Evolutionary conservation across 2,888 invertebrate genomes (phyloP).

Genomic region (Alcis repandata): DNA sequence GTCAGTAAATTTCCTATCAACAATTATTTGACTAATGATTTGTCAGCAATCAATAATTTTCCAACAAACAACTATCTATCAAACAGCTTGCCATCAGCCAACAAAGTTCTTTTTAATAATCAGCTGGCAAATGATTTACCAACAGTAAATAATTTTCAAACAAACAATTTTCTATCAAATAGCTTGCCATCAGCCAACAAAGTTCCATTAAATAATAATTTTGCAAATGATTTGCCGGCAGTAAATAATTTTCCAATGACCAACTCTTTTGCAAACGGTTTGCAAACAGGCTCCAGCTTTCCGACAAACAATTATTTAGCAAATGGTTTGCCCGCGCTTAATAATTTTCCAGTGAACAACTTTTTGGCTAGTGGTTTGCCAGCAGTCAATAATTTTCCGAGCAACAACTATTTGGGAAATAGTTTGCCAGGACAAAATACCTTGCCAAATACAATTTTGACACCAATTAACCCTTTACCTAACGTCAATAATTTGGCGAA

Average conservation of each 20-base stretch:
- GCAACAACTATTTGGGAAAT: not conserved
- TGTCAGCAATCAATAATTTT: slow-evolving; percentile 4
- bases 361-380: not conserved
- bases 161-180: slow-evolving; percentile 10
- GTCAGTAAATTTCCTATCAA: slow-evolving; percentile 24
- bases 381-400: not conserved
- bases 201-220: not conserved
- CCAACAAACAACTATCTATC: not conserved
- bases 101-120: not conserved
- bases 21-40: slow-evolving; percentile 28
- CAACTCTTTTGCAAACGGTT: not conserved
- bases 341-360: not conserved
- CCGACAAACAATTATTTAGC: slow-evolving; percentile 1
- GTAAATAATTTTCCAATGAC: slow-evolving; percentile 1
- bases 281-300: too few species aligned
- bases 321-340: slow-evolving; percentile 5
- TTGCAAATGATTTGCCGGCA: not conserved
- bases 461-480: not conserved
- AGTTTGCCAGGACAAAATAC: not conserved
- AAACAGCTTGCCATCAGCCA: not conserved
- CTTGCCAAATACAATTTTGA: not conserved
- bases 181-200: not conserved
- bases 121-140: not conserved
- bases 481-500: slow-evolving; percentile 5
- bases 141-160: not conserved